Evolutionary conservation across 2,797 vertebrate genomes (phyloP), one percentile per base, ranked within the genome.

Genomic region (Manis pentadactyla): DNA sequence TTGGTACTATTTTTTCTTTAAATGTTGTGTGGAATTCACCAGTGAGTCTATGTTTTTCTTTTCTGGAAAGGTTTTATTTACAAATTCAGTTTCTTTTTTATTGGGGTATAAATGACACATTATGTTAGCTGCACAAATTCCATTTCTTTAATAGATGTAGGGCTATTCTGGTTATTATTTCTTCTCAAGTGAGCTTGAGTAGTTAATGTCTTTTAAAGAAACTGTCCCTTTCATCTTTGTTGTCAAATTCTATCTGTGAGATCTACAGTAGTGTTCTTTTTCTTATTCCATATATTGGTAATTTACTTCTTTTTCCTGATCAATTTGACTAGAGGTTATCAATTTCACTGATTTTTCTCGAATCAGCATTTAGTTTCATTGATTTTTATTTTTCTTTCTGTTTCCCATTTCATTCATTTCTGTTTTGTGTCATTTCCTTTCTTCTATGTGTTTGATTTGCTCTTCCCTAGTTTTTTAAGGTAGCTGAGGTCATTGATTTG

Each of bases 401-500:
- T 85, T 90, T 86, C 64, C 29, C 37, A 71, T 57, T 74, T 84
- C 34, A 55, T 68, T 92, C 42, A 64, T 89, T 95, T 93, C 77
- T 92, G 7, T 94, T 59, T 39, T 90, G 37, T 63, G 39, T 87
- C 37, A 51, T 88, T 97, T 89, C 57, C 19, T 90, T 83, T 87
- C 68, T 74, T 68, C 34, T 71, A 12, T 93, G 37, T 12, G 1
- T 61, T 96, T 82, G 57, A 46, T 87, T 91, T 92, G 42, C 27
- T 87, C 34, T 59, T 82, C 55, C 68, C 31, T 88, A 34, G 27
- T 83, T 42, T 66, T 90, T 90, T 87, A 66, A 61, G 31, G 34
- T 64, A 86, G 15, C 57, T n/a, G 27, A 95, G 13, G 15, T 71
- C 39, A 82, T 27, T 83, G 55, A 90, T 81, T 82, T 25, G 46